Evolutionary conservation across 2,113 vertebrate genomes (phyloP).

Genomic region (Oophaga pumilio): DNA sequence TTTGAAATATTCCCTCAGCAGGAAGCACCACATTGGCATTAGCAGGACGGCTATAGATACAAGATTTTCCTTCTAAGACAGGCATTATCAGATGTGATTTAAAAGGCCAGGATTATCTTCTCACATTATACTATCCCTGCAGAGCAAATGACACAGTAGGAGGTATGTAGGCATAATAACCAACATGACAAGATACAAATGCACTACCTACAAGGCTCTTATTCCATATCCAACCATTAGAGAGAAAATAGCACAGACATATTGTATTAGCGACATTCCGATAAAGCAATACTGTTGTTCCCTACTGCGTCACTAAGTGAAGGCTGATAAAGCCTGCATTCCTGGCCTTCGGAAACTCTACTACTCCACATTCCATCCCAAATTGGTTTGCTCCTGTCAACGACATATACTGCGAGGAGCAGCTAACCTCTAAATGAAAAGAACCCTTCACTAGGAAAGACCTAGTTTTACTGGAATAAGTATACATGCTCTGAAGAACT

Average conservation of each 20-base stretch:
- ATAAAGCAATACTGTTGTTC: no score
- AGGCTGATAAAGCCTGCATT: no score
- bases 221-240: neutral
- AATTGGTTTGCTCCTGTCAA: no score
- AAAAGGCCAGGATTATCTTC: conserved; percentile 31
- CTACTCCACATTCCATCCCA: no score
- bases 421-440: no score
- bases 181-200: neutral
- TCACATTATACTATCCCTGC: conserved; percentile 13
- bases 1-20: conserved; percentile 33
- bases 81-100: conserved; percentile 27
- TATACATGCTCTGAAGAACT: no score
- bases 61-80: conserved; percentile 19
- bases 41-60: conserved; percentile 19
- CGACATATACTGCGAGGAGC: no score
- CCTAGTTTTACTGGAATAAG: no score
- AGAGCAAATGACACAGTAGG: conserved; percentile 10
- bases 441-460: no score
- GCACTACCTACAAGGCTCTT: neutral
- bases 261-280: no score
- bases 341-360: no score
- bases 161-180: conserved; percentile 10
- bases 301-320: no score
- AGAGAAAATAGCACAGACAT: neutral
- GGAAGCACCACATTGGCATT: neutral